These are phyloP conservation scores for Hemibagrus wyckioides DNA, from an alignment of 2,113 vertebrate genomes.

Conservation along the genomic window DNA sequence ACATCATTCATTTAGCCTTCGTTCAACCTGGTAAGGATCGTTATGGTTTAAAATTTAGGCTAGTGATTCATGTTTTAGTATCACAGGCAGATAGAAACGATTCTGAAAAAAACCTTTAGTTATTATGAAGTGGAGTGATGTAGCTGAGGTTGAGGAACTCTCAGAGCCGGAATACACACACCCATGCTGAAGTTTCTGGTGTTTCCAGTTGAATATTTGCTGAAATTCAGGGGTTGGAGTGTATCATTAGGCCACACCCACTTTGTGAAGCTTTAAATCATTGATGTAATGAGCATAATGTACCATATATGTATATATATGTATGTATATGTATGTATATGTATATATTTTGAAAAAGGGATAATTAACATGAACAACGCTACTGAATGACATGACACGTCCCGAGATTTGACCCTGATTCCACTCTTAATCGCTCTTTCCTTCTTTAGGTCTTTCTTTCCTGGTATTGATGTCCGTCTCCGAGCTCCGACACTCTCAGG, in stretches of 20 bases:
- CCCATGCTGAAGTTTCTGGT: background rate
- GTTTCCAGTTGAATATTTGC: background rate
- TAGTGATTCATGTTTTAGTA: background rate
- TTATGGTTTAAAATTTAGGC: background rate
- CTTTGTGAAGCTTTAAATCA: background rate
- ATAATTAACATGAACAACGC: background rate
- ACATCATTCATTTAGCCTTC: too few species aligned
- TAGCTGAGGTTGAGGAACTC: background rate
- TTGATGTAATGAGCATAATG: background rate
- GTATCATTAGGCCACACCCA: background rate
- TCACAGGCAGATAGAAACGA: background rate
- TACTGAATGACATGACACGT: background rate
- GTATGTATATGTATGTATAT: too few species aligned
- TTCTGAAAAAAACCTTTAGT: background rate
- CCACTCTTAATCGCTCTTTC: slow-evolving; percentile 28
- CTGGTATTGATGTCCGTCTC: slow-evolving; percentile 46
- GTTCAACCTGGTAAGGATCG: background rate
- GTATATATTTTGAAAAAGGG: background rate
- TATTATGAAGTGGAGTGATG: too few species aligned
- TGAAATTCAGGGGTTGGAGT: background rate
- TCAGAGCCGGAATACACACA: background rate
- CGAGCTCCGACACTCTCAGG: slow-evolving; percentile 71
- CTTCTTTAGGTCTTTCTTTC: slow-evolving; percentile 32
- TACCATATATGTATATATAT: too few species aligned
- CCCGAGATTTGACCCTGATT: slow-evolving; percentile 32